Conservation (phyloP, 2,888 invertebrate genomes). For the Oscheius onirici region DNA sequence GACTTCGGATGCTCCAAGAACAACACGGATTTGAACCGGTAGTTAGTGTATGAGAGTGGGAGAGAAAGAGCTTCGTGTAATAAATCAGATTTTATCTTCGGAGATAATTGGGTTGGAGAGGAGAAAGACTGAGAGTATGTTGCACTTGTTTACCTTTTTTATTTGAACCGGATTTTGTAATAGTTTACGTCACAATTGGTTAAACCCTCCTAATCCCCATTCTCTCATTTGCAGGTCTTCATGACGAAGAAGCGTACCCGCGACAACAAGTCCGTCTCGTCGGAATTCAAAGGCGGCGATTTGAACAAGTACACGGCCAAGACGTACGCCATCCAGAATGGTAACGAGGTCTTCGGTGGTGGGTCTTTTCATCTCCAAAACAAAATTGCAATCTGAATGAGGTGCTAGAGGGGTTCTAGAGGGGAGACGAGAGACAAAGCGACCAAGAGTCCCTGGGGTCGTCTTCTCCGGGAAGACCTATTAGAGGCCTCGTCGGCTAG, state of each 20-base stretch:
- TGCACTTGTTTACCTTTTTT: too few species aligned
- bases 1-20: constrained; percentile 66
- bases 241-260: constrained; percentile 70
- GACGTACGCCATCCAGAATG: constrained; percentile 69
- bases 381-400: constrained; percentile 26
- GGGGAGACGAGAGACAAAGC: constrained; percentile 26
- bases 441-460: constrained; percentile 17
- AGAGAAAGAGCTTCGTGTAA: background rate
- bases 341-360: constrained; percentile 71
- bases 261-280: constrained; percentile 63
- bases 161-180: too few species aligned
- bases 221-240: constrained; percentile 63
- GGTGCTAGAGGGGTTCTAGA: constrained; percentile 5
- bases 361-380: constrained; percentile 1
- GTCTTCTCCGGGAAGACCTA: constrained; percentile 1
- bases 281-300: constrained; percentile 69
- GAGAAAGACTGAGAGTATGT: too few species aligned
- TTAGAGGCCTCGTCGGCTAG: constrained; percentile 17
- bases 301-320: constrained; percentile 70
- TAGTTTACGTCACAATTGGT: too few species aligned
- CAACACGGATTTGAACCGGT: constrained; percentile 61
- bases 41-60: constrained; percentile 5
- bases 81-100: background rate
- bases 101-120: too few species aligned
- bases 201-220: too few species aligned